These are phyloP conservation scores for Marasmarcha lunaedactyla DNA, from an alignment of 2,888 invertebrate species.

Conservation along the genomic window DNA sequence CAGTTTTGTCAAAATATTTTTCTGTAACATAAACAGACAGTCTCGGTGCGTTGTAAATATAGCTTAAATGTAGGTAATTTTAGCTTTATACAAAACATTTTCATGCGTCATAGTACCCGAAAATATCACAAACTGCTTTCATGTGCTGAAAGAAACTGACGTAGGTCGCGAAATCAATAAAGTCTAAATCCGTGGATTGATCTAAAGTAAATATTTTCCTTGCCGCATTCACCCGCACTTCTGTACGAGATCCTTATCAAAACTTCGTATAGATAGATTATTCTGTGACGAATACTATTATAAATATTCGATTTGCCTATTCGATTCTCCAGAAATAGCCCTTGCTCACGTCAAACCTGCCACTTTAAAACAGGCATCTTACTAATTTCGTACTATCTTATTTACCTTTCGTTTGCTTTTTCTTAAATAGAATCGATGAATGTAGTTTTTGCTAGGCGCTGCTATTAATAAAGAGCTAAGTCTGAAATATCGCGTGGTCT, in stretches of 20 bases:
- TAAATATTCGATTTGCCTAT: constrained; percentile 45
- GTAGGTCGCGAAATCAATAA: constrained; percentile 48
- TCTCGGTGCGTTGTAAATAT: no score
- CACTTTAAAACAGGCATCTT: constrained; percentile 38
- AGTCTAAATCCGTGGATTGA: constrained; percentile 42
- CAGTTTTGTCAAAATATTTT: no score
- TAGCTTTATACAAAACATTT: constrained; percentile 38
- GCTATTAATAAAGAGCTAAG: constrained; percentile 53
- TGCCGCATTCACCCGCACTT: constrained; percentile 41
- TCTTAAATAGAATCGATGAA: constrained; percentile 59
- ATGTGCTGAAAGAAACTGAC: constrained; percentile 51
- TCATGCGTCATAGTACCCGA: constrained; percentile 49
- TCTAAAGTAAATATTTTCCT: constrained; percentile 51
- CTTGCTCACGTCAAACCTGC: constrained; percentile 26
- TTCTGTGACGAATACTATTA: constrained; percentile 52
- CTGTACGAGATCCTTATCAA: constrained; percentile 44
- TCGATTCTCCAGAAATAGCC: constrained; percentile 37
- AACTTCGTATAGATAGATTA: constrained; percentile 36
- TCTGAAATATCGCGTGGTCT: constrained; percentile 61
- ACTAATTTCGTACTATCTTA: constrained; percentile 52
- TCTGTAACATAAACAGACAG: no score
- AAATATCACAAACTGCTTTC: constrained; percentile 52
- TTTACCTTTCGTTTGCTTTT: constrained; percentile 53
- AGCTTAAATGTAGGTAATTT: no score
- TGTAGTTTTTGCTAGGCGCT: constrained; percentile 54